These are phyloP conservation scores for Xerus inauris DNA, from an alignment of 2,113 vertebrate genomes.

Conservation along the genomic window DNA sequence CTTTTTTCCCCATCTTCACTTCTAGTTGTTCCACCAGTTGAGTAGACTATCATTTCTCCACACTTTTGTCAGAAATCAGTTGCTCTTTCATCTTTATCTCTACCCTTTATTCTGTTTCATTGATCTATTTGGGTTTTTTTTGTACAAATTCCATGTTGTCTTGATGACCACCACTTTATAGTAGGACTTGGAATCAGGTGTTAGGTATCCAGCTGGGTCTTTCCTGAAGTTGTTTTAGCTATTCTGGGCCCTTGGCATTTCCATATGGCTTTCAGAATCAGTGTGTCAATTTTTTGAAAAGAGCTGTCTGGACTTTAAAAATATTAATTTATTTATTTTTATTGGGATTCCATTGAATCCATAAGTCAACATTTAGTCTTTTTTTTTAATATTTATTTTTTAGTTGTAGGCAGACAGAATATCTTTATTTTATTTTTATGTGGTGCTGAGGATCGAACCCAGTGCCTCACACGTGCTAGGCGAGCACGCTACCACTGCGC, in stretches of 20 bases:
- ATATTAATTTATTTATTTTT: background rate
- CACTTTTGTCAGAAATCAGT: background rate
- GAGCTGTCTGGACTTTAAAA: background rate
- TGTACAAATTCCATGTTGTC: background rate
- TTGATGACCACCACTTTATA: background rate
- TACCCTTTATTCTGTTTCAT: background rate
- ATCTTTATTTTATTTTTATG: too few relatives aligned
- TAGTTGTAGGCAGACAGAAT: too few relatives aligned
- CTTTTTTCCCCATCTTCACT: background rate
- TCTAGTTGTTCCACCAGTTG: background rate
- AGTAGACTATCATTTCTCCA: background rate
- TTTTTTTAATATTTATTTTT: too few relatives aligned
- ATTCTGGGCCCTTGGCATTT: background rate
- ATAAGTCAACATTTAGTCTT: background rate
- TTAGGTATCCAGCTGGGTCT: background rate
- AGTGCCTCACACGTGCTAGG: too few relatives aligned
- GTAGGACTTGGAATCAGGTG: background rate
- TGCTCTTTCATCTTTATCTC: background rate
- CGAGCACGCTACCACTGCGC: too few relatives aligned
- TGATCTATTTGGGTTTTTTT: background rate
- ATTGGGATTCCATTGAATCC: background rate
- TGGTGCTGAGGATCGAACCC: too few relatives aligned
- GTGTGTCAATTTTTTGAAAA: background rate
- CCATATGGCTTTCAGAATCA: background rate
- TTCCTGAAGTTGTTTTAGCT: background rate